Base-by-base conservation (phyloP, 2,113 vertebrate genomes). In the Gnathonemus echidnorhynchus region DNA sequence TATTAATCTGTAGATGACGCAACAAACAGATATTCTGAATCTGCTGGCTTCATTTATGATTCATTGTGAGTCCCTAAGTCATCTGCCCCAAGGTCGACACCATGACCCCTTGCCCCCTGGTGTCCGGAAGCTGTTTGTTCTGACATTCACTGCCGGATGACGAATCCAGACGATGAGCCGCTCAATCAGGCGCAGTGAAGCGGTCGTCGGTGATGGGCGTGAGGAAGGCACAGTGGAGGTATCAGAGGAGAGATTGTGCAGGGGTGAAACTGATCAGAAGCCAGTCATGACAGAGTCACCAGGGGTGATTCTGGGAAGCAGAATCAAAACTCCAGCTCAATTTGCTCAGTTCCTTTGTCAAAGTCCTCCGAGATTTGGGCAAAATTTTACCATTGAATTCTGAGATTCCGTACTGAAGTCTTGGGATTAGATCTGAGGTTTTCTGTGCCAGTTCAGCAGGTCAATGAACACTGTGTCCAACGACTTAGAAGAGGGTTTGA, bases 241-340 rank as follows among this genome's bases (percentile, higher is more conserved):
- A 2, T 27, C n/a, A 66, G 58, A 3, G 8, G 7, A 27, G 7
- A 8, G 24, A n/a, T 10, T 1, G 3, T 24, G 21, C 24, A n/a
- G 3, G 3, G 21, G 58, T 0, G 58, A 66, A 27, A 27, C 62
- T 27, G n/a, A 70, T 70, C n/a, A 31, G n/a, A 3, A 31, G 62
- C 45, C 39, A 42, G 80, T 83, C 42, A 80, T 62, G 90, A 17
- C 88, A 31, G 74, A 89, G 80, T 92, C 92, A 95, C 90, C 90
- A 92, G 91, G 87, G 17, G n/a, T 77, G 48, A 39, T 90, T 92
- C 58, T 94, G 89, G 92, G 89, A 93, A 92, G 87, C 24, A 89
- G 83, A 92, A 86, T 91, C 88, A 86, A 88, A 90, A 58, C 89
- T 91, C 90, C 84, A 92, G 92, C 52, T 94, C 90, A 90, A 58